phyloP scores from a whole-genome alignment of 2,113 vertebrate species.

The Lepus timidus region DNA sequence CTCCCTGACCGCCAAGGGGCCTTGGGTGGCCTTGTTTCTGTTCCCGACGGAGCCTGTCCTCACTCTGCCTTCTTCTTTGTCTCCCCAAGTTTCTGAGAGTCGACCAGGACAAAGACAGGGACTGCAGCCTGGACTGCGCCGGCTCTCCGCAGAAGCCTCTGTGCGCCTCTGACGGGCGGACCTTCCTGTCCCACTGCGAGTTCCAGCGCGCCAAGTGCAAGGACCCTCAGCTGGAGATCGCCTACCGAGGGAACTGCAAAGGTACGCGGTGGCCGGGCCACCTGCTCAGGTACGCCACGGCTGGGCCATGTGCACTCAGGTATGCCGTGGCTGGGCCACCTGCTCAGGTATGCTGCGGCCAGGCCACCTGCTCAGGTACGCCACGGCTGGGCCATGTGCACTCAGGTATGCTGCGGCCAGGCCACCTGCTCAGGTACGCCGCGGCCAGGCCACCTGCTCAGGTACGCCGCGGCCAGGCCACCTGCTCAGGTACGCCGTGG shows the following conservation, averaged over 20 bases:
- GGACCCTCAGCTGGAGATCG: conserved; percentile 96
- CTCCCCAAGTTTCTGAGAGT: conserved; percentile 94
- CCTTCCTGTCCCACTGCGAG: conserved; percentile 97
- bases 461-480: conserved; percentile 87
- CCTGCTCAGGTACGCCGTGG: conserved; percentile 98
- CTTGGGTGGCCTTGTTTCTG: rapidly evolving
- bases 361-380: too few species aligned
- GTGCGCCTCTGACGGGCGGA: conserved; percentile 97
- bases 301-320: conserved; percentile 96
- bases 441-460: conserved; percentile 85
- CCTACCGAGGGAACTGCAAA: conserved; percentile 95
- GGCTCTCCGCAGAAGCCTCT: conserved; percentile 93
- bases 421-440: too few species aligned
- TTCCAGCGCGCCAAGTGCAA: conserved; percentile 98
- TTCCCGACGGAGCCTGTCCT: not conserved
- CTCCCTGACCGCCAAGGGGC: rapidly evolving
- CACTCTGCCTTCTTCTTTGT: not conserved
- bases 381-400: conserved; percentile 86
- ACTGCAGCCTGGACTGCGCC: conserved; percentile 95
- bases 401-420: conserved; percentile 68
- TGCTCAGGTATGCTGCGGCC: rapidly evolving
- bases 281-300: not conserved
- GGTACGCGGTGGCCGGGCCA: conserved; percentile 86
- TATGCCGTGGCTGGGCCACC: conserved; percentile 78
- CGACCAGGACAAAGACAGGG: conserved; percentile 95